Evolutionary conservation across 2,113 vertebrate species (phyloP).

Genomic region (Elaphurus davidianus): DNA sequence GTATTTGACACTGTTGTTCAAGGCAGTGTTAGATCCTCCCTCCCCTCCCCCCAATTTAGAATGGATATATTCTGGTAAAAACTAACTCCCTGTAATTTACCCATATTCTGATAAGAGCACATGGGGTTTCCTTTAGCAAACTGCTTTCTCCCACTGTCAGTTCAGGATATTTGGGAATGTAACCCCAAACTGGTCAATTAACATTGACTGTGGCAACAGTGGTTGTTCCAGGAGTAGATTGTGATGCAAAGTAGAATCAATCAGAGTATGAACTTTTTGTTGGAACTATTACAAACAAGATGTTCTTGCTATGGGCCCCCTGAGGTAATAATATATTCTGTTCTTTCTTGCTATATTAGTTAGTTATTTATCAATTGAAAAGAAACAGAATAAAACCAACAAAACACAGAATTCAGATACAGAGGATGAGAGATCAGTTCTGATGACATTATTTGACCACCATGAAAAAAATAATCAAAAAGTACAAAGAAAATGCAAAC

Average conservation of each 20-base stretch:
- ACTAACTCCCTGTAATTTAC: background rate
- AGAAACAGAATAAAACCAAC: background rate
- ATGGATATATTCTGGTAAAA: background rate
- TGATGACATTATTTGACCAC: background rate
- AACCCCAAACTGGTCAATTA: background rate
- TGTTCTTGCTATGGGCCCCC: background rate
- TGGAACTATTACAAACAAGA: background rate
- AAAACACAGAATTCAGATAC: background rate
- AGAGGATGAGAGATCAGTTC: background rate
- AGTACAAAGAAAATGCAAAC: background rate
- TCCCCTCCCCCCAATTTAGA: background rate
- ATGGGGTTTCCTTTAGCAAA: background rate
- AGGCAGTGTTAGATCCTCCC: background rate
- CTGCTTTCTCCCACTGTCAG: background rate
- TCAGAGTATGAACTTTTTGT: background rate
- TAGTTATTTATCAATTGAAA: background rate
- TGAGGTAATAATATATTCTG: background rate
- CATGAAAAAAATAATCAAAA: background rate
- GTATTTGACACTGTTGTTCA: background rate
- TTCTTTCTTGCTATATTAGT: background rate
- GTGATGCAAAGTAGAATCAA: background rate
- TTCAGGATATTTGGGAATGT: background rate
- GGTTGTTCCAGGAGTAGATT: background rate
- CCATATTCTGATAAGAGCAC: background rate
- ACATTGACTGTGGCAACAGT: background rate